Evolutionary conservation across 2,888 invertebrate species (phyloP).

Genomic region (Orthosia gracilis): DNA sequence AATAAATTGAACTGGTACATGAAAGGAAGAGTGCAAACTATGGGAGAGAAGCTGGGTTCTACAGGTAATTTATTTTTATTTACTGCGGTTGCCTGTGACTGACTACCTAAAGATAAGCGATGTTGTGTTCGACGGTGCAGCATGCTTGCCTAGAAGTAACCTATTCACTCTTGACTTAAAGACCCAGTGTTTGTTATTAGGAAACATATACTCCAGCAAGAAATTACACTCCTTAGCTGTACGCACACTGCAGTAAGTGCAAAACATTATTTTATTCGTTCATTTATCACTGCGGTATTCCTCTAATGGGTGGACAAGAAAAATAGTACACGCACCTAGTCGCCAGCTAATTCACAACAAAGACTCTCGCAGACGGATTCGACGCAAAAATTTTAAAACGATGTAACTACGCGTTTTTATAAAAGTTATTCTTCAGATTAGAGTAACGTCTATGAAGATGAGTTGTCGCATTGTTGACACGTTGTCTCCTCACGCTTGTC

Average conservation of each 20-base stretch:
- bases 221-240: no score
- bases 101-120: no score
- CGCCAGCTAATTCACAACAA: neutral
- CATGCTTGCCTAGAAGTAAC: no score
- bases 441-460: neutral
- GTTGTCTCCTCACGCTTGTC: neutral
- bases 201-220: no score
- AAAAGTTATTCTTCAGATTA: neutral
- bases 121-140: no score
- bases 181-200: no score
- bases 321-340: neutral
- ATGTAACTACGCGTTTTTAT: no score
- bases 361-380: no score
- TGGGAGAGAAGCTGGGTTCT: constrained; percentile 33
- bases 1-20: neutral
- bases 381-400: no score
- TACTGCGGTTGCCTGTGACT: no score
- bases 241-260: no score
- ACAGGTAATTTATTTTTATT: constrained; percentile 16
- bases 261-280: neutral
- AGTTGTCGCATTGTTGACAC: neutral
- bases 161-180: no score
- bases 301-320: neutral
- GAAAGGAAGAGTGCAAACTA: constrained; percentile 1
- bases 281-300: neutral